Conservation (phyloP, 1,140 invertebrate genomes). For the Drosophila carrolli region DNA sequence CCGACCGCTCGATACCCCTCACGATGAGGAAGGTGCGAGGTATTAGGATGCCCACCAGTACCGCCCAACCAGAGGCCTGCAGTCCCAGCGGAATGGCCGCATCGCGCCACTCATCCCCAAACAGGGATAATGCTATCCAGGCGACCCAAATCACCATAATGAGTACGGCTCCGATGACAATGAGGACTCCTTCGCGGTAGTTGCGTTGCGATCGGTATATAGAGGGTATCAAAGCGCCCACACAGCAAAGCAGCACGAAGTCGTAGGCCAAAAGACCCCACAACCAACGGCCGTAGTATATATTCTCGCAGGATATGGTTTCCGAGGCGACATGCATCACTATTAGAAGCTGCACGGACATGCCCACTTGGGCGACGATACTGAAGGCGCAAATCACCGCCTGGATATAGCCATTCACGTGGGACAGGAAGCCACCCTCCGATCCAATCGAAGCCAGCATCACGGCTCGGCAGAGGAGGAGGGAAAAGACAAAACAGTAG, state of each 20-base stretch:
- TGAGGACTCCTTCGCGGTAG: constrained; percentile 87
- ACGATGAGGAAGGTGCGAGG: constrained; percentile 88
- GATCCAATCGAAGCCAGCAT: constrained; percentile 86
- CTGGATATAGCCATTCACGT: constrained; percentile 87
- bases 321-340: constrained; percentile 82
- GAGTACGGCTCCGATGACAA: constrained; percentile 74
- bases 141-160: constrained; percentile 85
- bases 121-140: constrained; percentile 86
- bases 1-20: constrained; percentile 85
- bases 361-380: constrained; percentile 86
- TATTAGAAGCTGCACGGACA: constrained; percentile 85
- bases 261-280: constrained; percentile 86
- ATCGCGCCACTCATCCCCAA: constrained; percentile 86
- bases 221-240: constrained; percentile 86
- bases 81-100: constrained; percentile 87
- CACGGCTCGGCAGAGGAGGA: constrained; percentile 86
- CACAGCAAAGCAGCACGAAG: constrained; percentile 85
- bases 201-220: constrained; percentile 87
- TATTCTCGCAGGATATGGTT: constrained; percentile 82
- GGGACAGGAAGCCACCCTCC: constrained; percentile 87
- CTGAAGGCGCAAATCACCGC: constrained; percentile 86
- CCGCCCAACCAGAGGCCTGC: constrained; percentile 86
- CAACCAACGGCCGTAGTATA: constrained; percentile 84
- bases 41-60: constrained; percentile 86
- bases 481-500: constrained; percentile 86